phyloP scores from a whole-genome alignment of 64 coral and sea anemone species.

The Porites australiensis region DNA sequence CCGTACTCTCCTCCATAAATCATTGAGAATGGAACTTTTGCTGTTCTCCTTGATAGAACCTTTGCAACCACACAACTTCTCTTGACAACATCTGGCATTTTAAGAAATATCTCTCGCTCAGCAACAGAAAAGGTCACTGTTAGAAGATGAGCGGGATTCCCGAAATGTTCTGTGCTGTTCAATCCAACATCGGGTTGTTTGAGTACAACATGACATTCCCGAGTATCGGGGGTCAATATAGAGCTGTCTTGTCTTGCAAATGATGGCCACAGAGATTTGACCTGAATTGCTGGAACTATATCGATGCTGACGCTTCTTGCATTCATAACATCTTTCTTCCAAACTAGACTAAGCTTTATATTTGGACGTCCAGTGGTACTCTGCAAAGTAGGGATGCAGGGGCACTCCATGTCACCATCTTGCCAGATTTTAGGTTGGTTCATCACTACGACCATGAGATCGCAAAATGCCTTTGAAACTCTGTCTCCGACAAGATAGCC shows the following conservation, averaged over 20 bases:
- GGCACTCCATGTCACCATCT: conserved; percentile 35
- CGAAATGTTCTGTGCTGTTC: neutral
- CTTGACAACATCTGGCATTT: conserved; percentile 28
- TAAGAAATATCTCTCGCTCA: conserved; percentile 28
- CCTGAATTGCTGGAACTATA: conserved; percentile 31
- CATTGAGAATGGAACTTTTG: conserved; percentile 20
- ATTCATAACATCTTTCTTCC: conserved; percentile 39
- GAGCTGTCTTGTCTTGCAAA: conserved; percentile 46
- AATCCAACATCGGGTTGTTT: conserved; percentile 29
- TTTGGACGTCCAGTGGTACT: conserved; percentile 8
- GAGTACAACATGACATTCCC: conserved; percentile 9
- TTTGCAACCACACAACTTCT: conserved; percentile 38
- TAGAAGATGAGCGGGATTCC: conserved; percentile 38
- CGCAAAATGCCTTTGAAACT: conserved; percentile 30
- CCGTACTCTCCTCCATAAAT: neutral
- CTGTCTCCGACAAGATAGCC: conserved; percentile 42
- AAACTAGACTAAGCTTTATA: neutral
- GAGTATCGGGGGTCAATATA: conserved; percentile 15
- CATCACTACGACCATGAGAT: conserved; percentile 5
- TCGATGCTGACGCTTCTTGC: conserved; percentile 9
- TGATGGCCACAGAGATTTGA: conserved; percentile 25
- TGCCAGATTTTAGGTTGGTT: conserved; percentile 25
- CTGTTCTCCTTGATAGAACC: conserved; percentile 9
- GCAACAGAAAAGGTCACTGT: conserved; percentile 35
- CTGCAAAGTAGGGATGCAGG: conserved; percentile 26